phyloP scores from a whole-genome alignment of 1,140 invertebrate genomes.

The Maniola jurtina region DNA sequence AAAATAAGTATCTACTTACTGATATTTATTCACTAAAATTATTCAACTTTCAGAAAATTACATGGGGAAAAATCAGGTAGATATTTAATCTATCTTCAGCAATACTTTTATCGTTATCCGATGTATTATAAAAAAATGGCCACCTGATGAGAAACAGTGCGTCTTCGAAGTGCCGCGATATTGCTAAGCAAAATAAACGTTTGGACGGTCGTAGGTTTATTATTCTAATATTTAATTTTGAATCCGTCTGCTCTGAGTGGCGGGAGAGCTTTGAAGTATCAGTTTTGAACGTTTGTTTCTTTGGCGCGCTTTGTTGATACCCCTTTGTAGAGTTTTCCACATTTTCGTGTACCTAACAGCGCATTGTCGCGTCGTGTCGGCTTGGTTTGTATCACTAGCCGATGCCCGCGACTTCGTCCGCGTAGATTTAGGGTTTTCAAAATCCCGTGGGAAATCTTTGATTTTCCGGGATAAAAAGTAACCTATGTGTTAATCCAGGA shows the following conservation, averaged over 20 bases:
- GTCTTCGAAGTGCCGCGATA: slow-evolving; percentile 55
- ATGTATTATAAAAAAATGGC: slow-evolving; percentile 8
- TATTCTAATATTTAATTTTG: slow-evolving; percentile 68
- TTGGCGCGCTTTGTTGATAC: slow-evolving; percentile 15
- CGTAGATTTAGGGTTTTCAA: too few species aligned
- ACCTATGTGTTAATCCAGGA: too few species aligned
- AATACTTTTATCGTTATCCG: not conserved
- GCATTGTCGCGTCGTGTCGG: too few species aligned
- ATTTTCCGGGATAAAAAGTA: too few species aligned
- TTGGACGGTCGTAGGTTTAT: slow-evolving; percentile 57
- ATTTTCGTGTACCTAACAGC: not conserved
- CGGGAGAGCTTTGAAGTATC: slow-evolving; percentile 54
- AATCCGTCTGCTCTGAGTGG: slow-evolving; percentile 55
- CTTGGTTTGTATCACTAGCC: too few species aligned
- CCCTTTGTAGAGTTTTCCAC: slow-evolving; percentile 13
- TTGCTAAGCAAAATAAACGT: slow-evolving; percentile 64
- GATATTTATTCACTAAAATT: too few species aligned
- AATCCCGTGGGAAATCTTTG: too few species aligned
- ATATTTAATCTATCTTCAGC: not conserved
- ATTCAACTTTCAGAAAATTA: too few species aligned
- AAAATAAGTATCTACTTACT: too few species aligned
- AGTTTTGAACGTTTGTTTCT: slow-evolving; percentile 17
- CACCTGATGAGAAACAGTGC: slow-evolving; percentile 31
- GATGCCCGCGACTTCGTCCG: too few species aligned
- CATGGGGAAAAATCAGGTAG: not conserved